Conservation (phyloP, 2,888 invertebrate genomes). For the Lucinisca nassula region DNA sequence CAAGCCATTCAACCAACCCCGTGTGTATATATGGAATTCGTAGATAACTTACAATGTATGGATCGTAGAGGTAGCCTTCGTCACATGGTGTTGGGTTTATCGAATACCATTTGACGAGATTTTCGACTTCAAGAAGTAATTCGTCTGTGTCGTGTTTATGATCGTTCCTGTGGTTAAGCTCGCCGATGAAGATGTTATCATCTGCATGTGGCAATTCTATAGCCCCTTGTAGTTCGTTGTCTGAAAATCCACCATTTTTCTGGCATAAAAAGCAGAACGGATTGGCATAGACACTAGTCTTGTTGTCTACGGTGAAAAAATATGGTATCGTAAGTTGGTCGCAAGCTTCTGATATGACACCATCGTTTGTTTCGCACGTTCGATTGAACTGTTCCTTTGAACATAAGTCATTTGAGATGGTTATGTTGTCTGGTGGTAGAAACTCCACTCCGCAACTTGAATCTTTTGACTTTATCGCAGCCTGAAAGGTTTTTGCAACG, state of each 20-base stretch:
- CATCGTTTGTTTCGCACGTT: constrained; percentile 28
- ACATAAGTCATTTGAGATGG: constrained; percentile 33
- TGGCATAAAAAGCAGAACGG: constrained; percentile 56
- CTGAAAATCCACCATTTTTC: background rate
- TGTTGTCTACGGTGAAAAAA: background rate
- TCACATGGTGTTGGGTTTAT: constrained; percentile 5
- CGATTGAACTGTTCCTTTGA: background rate
- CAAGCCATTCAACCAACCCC: too few species aligned
- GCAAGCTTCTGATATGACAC: constrained; percentile 32
- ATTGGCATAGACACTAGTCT: constrained; percentile 41
- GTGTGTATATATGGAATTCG: too few species aligned
- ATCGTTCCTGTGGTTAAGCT: constrained; percentile 31
- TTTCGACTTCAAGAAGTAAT: constrained; percentile 20
- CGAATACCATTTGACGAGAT: background rate
- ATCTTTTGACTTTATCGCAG: background rate
- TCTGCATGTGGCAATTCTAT: background rate
- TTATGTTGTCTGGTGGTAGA: constrained; percentile 36
- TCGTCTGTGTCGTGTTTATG: constrained; percentile 34
- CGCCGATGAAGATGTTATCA: constrained; percentile 31
- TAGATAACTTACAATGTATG: constrained; percentile 45
- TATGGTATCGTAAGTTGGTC: constrained; percentile 39
- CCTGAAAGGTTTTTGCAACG: constrained; percentile 28
- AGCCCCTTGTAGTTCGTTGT: background rate
- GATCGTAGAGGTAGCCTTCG: constrained; percentile 41
- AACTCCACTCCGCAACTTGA: constrained; percentile 51